Conservation (phyloP, 2,888 invertebrate genomes). For the Leptarthrus brevirostris region DNA sequence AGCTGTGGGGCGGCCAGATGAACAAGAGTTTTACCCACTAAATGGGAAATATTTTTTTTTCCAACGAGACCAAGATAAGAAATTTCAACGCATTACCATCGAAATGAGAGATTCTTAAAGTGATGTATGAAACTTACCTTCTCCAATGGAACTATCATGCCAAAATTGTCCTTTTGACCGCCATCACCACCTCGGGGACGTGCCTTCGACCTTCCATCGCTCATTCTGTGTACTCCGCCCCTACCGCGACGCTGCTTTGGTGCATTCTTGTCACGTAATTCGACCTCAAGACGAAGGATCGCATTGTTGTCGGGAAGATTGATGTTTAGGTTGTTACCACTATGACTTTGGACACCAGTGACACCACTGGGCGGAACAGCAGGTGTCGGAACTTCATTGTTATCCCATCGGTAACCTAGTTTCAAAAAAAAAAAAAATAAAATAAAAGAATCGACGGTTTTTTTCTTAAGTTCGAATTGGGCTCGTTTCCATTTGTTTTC, state of each 20-base stretch:
- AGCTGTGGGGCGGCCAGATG: neutral
- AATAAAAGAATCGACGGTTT: too few species aligned
- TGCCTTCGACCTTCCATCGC: conserved; percentile 58
- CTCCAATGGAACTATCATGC: conserved; percentile 76
- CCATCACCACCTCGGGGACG: conserved; percentile 60
- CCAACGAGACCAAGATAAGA: neutral
- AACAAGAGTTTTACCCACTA: too few species aligned
- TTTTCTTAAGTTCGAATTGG: conserved; percentile 1
- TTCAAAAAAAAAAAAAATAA: conserved; percentile 12
- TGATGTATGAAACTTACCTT: conserved; percentile 64
- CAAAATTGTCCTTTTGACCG: conserved; percentile 64
- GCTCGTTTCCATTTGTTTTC: neutral
- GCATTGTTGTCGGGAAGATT: conserved; percentile 67
- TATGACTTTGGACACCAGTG: conserved; percentile 10
- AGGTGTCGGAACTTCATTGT: conserved; percentile 49
- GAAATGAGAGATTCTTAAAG: neutral
- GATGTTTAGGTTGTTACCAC: conserved; percentile 66
- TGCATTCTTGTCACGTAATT: conserved; percentile 68
- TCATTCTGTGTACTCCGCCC: conserved; percentile 62
- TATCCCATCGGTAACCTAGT: conserved; percentile 48
- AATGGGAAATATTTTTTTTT: too few species aligned
- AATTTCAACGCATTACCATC: conserved; percentile 5
- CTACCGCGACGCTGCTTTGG: conserved; percentile 65
- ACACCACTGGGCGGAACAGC: neutral
- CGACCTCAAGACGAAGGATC: conserved; percentile 67